phyloP scores from a whole-genome alignment of 2,113 vertebrate genomes.

The Rhinopomastus cyanomelas region DNA sequence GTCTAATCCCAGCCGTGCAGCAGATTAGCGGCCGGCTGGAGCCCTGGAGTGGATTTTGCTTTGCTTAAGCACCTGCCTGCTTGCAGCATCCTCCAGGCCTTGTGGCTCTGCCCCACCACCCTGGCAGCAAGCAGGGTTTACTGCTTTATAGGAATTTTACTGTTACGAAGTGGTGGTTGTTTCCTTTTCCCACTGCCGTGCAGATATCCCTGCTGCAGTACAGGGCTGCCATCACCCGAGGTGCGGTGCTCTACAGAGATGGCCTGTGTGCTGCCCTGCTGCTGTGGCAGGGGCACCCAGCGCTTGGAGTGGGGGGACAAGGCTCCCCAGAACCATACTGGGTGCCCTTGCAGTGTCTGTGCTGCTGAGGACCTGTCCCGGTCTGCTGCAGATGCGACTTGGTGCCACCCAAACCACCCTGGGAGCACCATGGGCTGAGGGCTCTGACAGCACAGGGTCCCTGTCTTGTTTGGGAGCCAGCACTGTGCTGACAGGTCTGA shows the following conservation, averaged over 20 bases:
- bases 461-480: accelerated
- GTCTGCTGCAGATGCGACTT: background rate
- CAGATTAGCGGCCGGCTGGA: slow-evolving; percentile 29
- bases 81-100: background rate
- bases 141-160: background rate
- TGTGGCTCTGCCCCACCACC: accelerated
- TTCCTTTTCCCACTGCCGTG: background rate
- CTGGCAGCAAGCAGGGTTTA: background rate
- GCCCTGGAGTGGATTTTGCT: slow-evolving; percentile 24
- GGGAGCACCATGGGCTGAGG: background rate
- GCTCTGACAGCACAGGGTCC: accelerated
- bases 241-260: accelerated
- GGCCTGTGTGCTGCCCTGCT: accelerated
- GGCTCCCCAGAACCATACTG: background rate
- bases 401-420: accelerated
- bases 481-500: accelerated
- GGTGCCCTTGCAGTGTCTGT: background rate
- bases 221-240: background rate
- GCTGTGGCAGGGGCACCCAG: accelerated
- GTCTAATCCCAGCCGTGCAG: slow-evolving; percentile 45
- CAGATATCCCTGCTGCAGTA: accelerated
- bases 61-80: background rate
- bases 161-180: background rate
- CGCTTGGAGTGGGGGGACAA: accelerated
- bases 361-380: background rate